Evolutionary conservation across 2,113 vertebrate species (phyloP), one percentile per base, ranked within the genome.

Genomic region (Pseudorasbora parva): DNA sequence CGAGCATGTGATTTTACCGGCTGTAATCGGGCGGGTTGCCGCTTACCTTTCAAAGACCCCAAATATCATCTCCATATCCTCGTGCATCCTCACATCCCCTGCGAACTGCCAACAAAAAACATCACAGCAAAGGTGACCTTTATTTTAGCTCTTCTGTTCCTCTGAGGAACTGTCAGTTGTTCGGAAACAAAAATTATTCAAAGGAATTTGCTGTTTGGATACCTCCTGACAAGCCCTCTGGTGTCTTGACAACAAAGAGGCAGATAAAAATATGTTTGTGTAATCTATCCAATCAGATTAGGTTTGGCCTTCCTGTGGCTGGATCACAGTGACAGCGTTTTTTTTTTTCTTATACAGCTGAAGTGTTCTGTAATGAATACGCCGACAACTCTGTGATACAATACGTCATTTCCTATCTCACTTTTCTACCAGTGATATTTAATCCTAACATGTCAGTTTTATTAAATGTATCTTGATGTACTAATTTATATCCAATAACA

Each of bases 251-350:
- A 88, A 75, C 86, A 91, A 78, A 72, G 82, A 89, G 78, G 73
- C 59, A 87, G 87, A 90, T 85, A 86, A 89, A 89, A 91, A 86
- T 89, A 85, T 76, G 57, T 84, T 87, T 87, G 83, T 90, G 81
- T 88, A 90, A 93, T 92, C 90, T 89, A 85, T 88, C 66, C 84
- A 69, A 88, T 91, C 82, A 75, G 87, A 92, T 93, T 91, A 89
- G 37, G 82, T 84, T 90, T 83, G 75, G 45, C 83, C 86, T 90
- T 90, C 57, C 76, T 25, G 72, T 84, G 23, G 68, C 25, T 41
- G 81, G 78, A 66, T 49, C 21, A 12, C 4, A n/a, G 49, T 71
- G 89, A 89, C 62, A 56, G 73, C 10, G 0, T 6, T 41, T 77
- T 54, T 17, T 87, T n/a, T n/a, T 83, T 82, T 74, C 78, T 72